Conservation (phyloP, 1,140 invertebrate genomes). For the Papilio glaucus region DNA sequence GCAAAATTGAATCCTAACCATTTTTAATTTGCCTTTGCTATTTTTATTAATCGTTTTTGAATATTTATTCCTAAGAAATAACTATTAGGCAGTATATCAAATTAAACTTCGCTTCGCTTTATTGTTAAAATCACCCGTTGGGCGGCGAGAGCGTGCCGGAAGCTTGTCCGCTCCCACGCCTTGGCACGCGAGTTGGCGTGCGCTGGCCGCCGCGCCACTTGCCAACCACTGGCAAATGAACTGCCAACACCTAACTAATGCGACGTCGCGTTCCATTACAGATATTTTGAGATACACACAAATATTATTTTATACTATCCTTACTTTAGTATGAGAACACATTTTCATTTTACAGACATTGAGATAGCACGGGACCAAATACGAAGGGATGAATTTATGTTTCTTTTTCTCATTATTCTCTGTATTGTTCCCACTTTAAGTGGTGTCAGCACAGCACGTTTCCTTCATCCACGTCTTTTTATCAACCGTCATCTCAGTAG, state of each 20-base stretch:
- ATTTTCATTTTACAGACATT: too few species aligned
- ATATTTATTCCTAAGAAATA: not conserved
- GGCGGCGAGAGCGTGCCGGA: conserved; percentile 56
- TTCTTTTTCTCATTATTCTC: too few species aligned
- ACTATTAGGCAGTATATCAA: not conserved
- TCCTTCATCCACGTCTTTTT: too few species aligned
- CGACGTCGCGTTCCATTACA: conserved; percentile 36
- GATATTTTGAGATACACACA: conserved; percentile 42
- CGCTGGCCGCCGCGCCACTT: conserved; percentile 41
- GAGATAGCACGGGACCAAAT: too few species aligned
- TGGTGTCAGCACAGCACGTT: too few species aligned
- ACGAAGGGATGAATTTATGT: too few species aligned
- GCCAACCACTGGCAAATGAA: conserved; percentile 39
- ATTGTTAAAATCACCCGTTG: conserved; percentile 25
- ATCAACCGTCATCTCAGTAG: too few species aligned
- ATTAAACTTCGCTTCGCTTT: not conserved
- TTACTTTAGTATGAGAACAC: too few species aligned
- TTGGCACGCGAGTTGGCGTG: conserved; percentile 60
- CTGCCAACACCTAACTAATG: conserved; percentile 43
- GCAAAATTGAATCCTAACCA: not conserved
- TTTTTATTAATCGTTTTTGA: too few species aligned
- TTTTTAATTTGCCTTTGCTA: not conserved
- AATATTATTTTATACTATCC: not conserved
- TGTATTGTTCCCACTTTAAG: too few species aligned
- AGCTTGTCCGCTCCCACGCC: conserved; percentile 65